Percentiles rank a stretch among this genome's conserved stretches.
Evolutionary conservation across 2,888 invertebrate species (phyloP).

Genomic region (Diadegma fenestrale): DNA sequence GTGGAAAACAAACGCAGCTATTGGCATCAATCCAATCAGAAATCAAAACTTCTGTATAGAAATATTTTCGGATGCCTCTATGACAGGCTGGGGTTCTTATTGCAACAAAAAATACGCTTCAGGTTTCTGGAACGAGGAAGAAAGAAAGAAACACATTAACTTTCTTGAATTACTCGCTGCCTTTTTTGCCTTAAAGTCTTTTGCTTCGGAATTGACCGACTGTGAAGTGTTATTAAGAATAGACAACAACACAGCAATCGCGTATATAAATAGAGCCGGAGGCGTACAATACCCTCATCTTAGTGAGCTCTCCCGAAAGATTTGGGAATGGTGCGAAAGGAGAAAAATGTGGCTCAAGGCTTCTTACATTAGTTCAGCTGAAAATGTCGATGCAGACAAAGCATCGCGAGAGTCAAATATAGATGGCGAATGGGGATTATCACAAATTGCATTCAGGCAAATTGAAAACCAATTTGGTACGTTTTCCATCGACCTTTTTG

Average conservation of each 20-base stretch:
- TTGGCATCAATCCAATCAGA: neutral
- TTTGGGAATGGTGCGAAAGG: slow-evolving; percentile 71
- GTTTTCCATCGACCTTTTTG: slow-evolving; percentile 69
- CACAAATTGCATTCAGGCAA: slow-evolving; percentile 51
- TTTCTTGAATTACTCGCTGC: neutral
- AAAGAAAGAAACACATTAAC: slow-evolving; percentile 14
- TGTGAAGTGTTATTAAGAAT: slow-evolving; percentile 68
- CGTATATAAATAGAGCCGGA: slow-evolving; percentile 70
- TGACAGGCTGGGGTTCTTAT: slow-evolving; percentile 8
- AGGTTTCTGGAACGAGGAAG: slow-evolving; percentile 7
- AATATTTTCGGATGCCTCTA: slow-evolving; percentile 3
- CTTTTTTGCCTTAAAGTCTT: neutral
- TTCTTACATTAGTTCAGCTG: slow-evolving; percentile 10
- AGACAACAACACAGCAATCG: slow-evolving; percentile 72
- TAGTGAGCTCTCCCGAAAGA: slow-evolving; percentile 64
- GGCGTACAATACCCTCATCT: too few relatives aligned
- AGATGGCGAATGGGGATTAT: slow-evolving; percentile 69
- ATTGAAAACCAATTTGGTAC: slow-evolving; percentile 60
- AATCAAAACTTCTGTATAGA: neutral
- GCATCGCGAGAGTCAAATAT: slow-evolving; percentile 68
- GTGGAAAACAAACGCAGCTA: neutral
- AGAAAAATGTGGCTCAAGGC: slow-evolving; percentile 66
- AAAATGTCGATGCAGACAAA: slow-evolving; percentile 67
- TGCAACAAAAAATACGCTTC: neutral
- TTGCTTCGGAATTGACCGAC: slow-evolving; percentile 12